Evolutionary conservation across 2,797 vertebrate genomes (phyloP).

Genomic region (Pipistrellus nathusii): DNA sequence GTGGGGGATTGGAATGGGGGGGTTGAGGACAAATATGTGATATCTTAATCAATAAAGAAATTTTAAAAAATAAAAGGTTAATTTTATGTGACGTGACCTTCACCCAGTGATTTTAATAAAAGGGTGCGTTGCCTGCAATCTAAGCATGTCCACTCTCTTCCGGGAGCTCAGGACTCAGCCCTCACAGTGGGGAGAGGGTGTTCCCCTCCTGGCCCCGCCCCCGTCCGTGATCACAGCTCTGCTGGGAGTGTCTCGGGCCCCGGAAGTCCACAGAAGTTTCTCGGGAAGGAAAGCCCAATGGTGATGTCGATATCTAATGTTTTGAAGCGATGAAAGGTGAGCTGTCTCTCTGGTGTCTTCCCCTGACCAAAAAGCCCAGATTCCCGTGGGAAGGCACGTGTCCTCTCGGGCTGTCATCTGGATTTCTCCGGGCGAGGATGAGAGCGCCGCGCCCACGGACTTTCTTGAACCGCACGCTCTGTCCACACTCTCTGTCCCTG

Average conservation of each 20-base stretch:
- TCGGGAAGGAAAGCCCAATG: neutral
- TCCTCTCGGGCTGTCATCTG: neutral
- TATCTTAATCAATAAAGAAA: no score
- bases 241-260: no score
- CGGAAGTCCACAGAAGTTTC: neutral
- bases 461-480: neutral
- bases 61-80: neutral
- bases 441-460: neutral
- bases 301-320: rapidly evolving
- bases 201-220: no score
- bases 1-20: no score
- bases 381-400: neutral
- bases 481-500: no score
- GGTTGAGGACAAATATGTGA: no score
- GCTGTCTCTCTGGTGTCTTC: neutral
- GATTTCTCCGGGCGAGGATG: neutral
- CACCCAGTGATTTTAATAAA: neutral
- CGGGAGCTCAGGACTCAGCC: neutral
- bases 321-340: neutral
- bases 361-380: neutral
- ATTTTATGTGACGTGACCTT: neutral
- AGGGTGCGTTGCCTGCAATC: neutral
- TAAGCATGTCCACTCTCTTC: neutral
- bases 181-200: rapidly evolving
- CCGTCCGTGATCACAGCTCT: rapidly evolving